phyloP scores from a whole-genome alignment of 2,888 invertebrate genomes.

The Brachyptera risi region DNA sequence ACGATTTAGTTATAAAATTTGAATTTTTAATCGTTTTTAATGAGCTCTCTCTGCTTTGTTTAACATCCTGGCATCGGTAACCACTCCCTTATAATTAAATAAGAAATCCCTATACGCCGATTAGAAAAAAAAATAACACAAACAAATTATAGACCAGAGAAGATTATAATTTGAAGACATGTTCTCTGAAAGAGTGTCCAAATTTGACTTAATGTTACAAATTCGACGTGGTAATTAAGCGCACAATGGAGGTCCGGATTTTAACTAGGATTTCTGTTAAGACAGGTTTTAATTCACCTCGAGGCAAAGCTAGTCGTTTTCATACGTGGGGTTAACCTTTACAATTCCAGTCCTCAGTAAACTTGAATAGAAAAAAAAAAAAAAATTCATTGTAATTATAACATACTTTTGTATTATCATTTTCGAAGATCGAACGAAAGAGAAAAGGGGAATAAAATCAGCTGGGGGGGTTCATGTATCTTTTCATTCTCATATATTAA shows the following conservation, averaged over 20 bases:
- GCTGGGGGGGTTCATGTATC: too few relatives aligned
- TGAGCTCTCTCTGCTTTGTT: background rate
- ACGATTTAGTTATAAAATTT: slow-evolving; percentile 8
- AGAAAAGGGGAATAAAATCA: background rate
- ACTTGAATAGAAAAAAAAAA: background rate
- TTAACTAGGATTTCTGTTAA: background rate
- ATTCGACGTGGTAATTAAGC: slow-evolving; percentile 20
- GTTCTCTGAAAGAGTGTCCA: slow-evolving; percentile 13
- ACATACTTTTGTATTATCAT: slow-evolving; percentile 1
- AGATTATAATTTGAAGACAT: slow-evolving; percentile 4
- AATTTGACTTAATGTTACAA: slow-evolving; percentile 21
- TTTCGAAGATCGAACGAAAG: background rate
- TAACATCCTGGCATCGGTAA: background rate
- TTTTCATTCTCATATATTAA: too few relatives aligned
- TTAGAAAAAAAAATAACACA: background rate
- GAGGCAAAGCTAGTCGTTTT: slow-evolving; percentile 2
- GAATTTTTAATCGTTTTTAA: slow-evolving; percentile 12
- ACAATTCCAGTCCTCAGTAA: background rate
- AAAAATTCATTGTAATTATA: slow-evolving; percentile 14
- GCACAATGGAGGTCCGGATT: background rate
- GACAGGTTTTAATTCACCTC: slow-evolving; percentile 4
- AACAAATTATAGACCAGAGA: slow-evolving; percentile 15
- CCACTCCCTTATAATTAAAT: slow-evolving; percentile 16
- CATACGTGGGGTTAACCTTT: slow-evolving; percentile 4
- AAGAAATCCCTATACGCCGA: background rate